Base-by-base conservation (phyloP, 1,140 invertebrate genomes). In the Scaptomyza hsui region DNA sequence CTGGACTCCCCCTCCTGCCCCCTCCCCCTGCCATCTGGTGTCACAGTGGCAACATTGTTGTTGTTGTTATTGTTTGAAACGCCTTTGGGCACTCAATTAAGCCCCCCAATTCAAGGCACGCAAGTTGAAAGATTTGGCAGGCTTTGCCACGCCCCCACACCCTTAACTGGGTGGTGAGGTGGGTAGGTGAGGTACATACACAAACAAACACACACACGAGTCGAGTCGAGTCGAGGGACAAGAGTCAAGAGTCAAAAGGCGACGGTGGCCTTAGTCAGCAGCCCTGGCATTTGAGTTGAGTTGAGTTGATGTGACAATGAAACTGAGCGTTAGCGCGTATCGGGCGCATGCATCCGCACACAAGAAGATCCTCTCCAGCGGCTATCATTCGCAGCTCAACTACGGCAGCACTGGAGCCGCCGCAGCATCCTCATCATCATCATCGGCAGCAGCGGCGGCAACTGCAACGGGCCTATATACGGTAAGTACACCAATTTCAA, bases 301-400 rank as follows among this genome's bases (percentile, higher is more conserved):
- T 21, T 21, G 70, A 75, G 82, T 88, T 77, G 64, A 88, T 88
- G 82, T 78, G 78, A 91, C 78, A 82, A 96, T 96, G 95, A 96
- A 96, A 94, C 93, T 96, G 89, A 96, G 95, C 91, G 95, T 96
- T 86, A 96, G 95, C 78, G 95, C 95, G 89, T 96, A 96, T 90
- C 94, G 95, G 92, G 95, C 95, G 89, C 95, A 96, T 92, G 95
- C 95, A 91, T 95, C 95, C 74, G 95, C 95, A 90, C 95, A 96
- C 91, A 96, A 96, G 92, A 96, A 96, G 93, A 96, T 96, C 86
- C 93, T 96, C 75, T 95, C 94, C 83, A 95, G 94, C 81, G 94
- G 93, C 62, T 96, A 96, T 92, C 95, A 96, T 90, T 94, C 94
- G 72, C 94, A 95, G 92, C 92, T 94, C 75, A 95, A 94, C 89